Conservation (phyloP, 1,140 invertebrate species). For the Cardiocondyla obscurior region DNA sequence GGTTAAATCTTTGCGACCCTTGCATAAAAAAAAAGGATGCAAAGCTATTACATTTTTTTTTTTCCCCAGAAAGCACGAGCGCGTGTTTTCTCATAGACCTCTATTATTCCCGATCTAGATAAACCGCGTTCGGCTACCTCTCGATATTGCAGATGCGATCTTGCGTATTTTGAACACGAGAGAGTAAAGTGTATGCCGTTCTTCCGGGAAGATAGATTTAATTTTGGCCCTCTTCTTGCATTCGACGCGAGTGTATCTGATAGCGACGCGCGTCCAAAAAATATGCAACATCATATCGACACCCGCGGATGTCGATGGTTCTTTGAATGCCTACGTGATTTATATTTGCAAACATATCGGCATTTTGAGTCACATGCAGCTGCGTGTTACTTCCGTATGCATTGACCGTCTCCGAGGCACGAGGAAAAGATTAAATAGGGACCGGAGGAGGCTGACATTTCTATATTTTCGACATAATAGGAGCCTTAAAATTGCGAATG, state of each 20-base stretch:
- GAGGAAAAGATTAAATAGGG: slow-evolving; percentile 52
- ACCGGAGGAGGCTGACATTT: slow-evolving; percentile 27
- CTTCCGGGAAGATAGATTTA: slow-evolving; percentile 21
- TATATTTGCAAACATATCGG: slow-evolving; percentile 65
- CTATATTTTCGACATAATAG: neutral
- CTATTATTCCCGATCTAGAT: neutral
- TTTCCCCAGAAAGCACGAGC: neutral
- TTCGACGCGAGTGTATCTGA: slow-evolving; percentile 47
- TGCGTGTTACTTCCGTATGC: slow-evolving; percentile 60
- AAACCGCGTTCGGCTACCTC: neutral
- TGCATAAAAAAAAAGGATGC: too few relatives aligned
- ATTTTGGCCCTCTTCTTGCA: slow-evolving; percentile 27
- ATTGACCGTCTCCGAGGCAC: slow-evolving; percentile 49
- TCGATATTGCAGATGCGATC: neutral
- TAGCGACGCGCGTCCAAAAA: slow-evolving; percentile 49
- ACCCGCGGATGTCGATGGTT: slow-evolving; percentile 56
- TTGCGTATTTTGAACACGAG: neutral
- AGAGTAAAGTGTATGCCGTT: neutral
- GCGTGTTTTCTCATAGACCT: neutral
- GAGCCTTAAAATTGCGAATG: slow-evolving; percentile 8
- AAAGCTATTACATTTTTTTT: too few relatives aligned
- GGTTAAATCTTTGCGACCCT: neutral
- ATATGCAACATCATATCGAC: slow-evolving; percentile 55
- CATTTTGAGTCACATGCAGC: slow-evolving; percentile 61
- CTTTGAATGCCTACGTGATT: slow-evolving; percentile 62